Base-by-base conservation (phyloP, 2,797 vertebrate species). In the Iguana delicatissima region DNA sequence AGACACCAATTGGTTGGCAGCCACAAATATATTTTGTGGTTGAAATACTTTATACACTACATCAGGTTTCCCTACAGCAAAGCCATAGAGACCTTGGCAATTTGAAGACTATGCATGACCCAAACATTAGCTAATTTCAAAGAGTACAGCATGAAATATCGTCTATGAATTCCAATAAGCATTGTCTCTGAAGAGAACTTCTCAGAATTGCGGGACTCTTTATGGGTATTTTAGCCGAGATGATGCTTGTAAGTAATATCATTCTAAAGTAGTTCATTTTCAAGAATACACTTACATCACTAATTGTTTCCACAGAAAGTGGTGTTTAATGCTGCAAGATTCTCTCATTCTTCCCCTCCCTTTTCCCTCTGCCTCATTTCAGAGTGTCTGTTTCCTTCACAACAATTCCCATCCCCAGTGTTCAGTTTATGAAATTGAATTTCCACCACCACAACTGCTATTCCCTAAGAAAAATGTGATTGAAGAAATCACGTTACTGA, bases 271-370 rank as follows among this genome's bases (percentile, higher is more conserved):
- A 89, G 84, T 93, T 93, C 89, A 18, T 96, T 96, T 96, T 96
- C 96, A 94, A 96, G 96, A 96, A 96, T 88, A 97, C 95, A 97
- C 96, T 97, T 96, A 97, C 95, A 77, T 95, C 96, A 93, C 97
- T 97, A 97, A 97, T 97, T 97, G 96, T 97, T 97, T 95, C 96
- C 96, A 96, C 96, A 96, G 97, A 95, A 96, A 97, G 94, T 97
- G 96, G 94, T 96, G 92, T 95, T 96, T 97, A 97, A 96, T 95
- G 96, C 94, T 93, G 94, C 90, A 90, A 94, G 96, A 86, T 92
- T 93, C 94, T 94, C 93, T 95, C 94, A 59, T 89, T 92, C 90
- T 89, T 91, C 92, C 86, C 92, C 93, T 93, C 94, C 92, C 88
- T 90, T 20, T 73, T 59, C 64, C 86, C 80, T 69, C 42, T 89